A percentile compares a stretch with the other conserved stretches of the same genome.
These are phyloP conservation scores for Tetranychus truncatus DNA, from an alignment of 2,888 invertebrate species.

Conservation along the genomic window DNA sequence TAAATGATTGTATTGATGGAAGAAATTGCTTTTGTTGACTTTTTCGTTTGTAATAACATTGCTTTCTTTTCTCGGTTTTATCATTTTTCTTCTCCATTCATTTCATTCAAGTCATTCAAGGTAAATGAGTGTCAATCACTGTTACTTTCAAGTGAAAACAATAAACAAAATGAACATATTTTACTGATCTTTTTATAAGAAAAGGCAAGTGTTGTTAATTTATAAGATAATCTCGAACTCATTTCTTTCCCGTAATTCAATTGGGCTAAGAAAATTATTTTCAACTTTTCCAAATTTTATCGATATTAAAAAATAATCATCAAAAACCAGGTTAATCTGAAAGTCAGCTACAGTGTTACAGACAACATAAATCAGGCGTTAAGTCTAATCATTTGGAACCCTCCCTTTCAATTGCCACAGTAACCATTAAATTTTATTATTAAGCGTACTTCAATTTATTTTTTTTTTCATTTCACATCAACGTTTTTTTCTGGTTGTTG, in stretches of 20 bases:
- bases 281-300: background rate
- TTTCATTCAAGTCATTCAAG: background rate
- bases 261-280: too few relatives aligned
- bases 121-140: background rate
- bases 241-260: too few relatives aligned
- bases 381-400: background rate
- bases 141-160: background rate
- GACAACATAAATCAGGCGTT: background rate
- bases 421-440: background rate
- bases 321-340: background rate
- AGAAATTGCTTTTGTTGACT: background rate
- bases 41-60: background rate
- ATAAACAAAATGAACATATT: background rate
- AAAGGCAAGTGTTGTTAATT: too few relatives aligned
- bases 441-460: background rate
- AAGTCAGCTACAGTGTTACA: background rate
- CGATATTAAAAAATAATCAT: background rate
- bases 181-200: background rate
- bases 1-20: background rate
- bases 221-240: too few relatives aligned
- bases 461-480: background rate
- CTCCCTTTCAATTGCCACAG: constrained; percentile 1
- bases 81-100: background rate
- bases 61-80: background rate
- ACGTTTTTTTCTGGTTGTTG: background rate